A percentile compares a stretch with the other conserved stretches of the same genome.
phyloP scores from a whole-genome alignment of 1,140 invertebrate species.

The Zaprionus davidi region DNA sequence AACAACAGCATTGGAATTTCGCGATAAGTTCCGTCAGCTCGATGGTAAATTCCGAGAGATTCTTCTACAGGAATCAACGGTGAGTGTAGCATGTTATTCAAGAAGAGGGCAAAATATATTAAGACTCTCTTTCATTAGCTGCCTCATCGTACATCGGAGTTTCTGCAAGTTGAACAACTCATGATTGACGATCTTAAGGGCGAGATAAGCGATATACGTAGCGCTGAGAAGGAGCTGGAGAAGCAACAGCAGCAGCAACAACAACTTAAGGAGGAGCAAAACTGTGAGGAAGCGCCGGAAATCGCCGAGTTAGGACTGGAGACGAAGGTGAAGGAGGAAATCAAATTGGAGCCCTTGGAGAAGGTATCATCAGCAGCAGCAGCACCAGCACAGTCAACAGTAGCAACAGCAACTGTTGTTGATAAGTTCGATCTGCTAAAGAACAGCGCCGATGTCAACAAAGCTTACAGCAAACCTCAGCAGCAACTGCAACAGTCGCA shows the following conservation, averaged over 20 bases:
- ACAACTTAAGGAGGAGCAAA: constrained; percentile 41
- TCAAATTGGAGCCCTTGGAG: constrained; percentile 68
- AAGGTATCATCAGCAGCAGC: constrained; percentile 8
- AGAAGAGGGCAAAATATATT: background rate
- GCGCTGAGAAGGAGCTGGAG: constrained; percentile 62
- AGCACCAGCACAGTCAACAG: constrained; percentile 7
- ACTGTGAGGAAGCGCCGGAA: constrained; percentile 1
- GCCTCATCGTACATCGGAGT: constrained; percentile 76
- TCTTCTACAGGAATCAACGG: constrained; percentile 93
- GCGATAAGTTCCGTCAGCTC: constrained; percentile 91
- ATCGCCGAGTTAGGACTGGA: constrained; percentile 22
- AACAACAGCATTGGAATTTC: constrained; percentile 89
- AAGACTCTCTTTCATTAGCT: constrained; percentile 42
- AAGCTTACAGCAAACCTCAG: constrained; percentile 46
- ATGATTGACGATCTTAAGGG: constrained; percentile 77
- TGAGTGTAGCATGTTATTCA: constrained; percentile 83
- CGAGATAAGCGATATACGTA: constrained; percentile 70
- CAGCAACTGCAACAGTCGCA: constrained; percentile 17
- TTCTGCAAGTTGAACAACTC: constrained; percentile 71
- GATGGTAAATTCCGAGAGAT: constrained; percentile 92
- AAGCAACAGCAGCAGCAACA: constrained; percentile 26
- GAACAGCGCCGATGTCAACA: constrained; percentile 71
- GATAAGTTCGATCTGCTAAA: constrained; percentile 76
- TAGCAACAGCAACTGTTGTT: constrained; percentile 31
- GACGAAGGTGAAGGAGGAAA: constrained; percentile 69